A percentile compares a stretch with the other conserved stretches of the same genome.
Evolutionary conservation across 1,140 invertebrate genomes (phyloP).

Genomic region (Chironomus striatipennis): DNA sequence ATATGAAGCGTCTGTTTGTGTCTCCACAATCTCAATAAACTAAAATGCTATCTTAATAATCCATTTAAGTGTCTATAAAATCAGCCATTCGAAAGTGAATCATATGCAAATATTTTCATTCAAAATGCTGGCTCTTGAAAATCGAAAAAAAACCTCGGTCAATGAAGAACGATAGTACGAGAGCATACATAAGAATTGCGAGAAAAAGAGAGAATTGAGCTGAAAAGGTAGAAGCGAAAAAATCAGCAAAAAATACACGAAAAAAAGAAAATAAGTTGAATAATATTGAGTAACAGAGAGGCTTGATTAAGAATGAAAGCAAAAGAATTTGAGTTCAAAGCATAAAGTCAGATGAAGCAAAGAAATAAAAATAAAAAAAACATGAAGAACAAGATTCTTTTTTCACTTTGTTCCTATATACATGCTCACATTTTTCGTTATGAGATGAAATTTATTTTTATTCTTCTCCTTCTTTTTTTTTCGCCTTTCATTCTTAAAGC

Average conservation of each 20-base stretch:
- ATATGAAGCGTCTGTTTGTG: too few species aligned
- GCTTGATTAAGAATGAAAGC: neutral
- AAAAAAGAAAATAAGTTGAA: too few species aligned
- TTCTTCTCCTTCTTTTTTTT: neutral
- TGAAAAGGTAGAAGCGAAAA: neutral
- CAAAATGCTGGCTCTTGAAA: neutral
- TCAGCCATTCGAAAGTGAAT: too few species aligned
- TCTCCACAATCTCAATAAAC: too few species aligned
- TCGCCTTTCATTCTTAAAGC: neutral
- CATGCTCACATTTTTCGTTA: too few species aligned
- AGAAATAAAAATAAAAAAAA: neutral
- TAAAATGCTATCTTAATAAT: too few species aligned
- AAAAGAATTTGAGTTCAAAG: conserved; percentile 13
- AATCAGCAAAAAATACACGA: neutral
- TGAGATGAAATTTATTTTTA: neutral
- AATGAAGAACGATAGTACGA: neutral
- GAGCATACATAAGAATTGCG: too few species aligned
- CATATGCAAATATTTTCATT: neutral
- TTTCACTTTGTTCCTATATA: neutral
- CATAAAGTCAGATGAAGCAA: neutral
- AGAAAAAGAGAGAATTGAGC: too few species aligned
- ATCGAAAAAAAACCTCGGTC: neutral
- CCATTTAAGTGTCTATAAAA: too few species aligned
- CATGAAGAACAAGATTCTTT: conserved; percentile 9
- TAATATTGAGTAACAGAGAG: neutral